Conservation (phyloP, 2,113 vertebrate species). For the Melanotaenia duboulayi region DNA sequence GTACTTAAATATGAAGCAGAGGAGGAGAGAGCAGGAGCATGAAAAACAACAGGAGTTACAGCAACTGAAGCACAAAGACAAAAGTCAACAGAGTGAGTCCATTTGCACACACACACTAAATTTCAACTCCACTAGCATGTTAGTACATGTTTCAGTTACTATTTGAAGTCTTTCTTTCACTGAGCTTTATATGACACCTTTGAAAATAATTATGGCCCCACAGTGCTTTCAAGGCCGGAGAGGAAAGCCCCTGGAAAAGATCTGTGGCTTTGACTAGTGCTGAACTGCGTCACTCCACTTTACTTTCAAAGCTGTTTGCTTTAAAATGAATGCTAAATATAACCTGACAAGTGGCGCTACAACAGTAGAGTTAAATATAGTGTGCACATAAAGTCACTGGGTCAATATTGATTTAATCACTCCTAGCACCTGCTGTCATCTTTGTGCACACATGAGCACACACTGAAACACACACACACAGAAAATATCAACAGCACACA, state of each 20-base stretch:
- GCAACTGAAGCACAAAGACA: slow-evolving; percentile 94
- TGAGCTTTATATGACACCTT: neutral
- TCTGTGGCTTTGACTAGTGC: slow-evolving; percentile 22
- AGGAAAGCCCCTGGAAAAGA: slow-evolving; percentile 50
- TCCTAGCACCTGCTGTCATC: slow-evolving; percentile 61
- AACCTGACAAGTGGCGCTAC: slow-evolving; percentile 45
- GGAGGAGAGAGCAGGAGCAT: slow-evolving; percentile 82
- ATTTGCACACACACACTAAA: neutral
- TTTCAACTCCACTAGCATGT: neutral
- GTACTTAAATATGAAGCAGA: slow-evolving; percentile 90
- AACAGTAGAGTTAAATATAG: slow-evolving; percentile 68
- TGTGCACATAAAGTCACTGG: slow-evolving; percentile 55
- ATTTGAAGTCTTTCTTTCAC: neutral
- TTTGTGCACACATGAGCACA: slow-evolving; percentile 23
- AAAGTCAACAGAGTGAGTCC: slow-evolving; percentile 92
- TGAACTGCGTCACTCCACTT: slow-evolving; percentile 18
- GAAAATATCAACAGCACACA: slow-evolving; percentile 1
- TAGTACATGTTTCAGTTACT: slow-evolving; percentile 1
- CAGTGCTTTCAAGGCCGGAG: slow-evolving; percentile 14
- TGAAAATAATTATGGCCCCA: slow-evolving; percentile 24
- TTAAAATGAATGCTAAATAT: slow-evolving; percentile 66
- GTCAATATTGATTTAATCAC: slow-evolving; percentile 79
- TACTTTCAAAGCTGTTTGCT: slow-evolving; percentile 47
- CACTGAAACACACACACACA: slow-evolving; percentile 9
- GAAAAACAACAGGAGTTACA: slow-evolving; percentile 93